A percentile compares a stretch with the other conserved stretches of the same genome.
phyloP scores from a whole-genome alignment of 2,888 invertebrate species.

The Imbricaverruca yamaguchii region DNA sequence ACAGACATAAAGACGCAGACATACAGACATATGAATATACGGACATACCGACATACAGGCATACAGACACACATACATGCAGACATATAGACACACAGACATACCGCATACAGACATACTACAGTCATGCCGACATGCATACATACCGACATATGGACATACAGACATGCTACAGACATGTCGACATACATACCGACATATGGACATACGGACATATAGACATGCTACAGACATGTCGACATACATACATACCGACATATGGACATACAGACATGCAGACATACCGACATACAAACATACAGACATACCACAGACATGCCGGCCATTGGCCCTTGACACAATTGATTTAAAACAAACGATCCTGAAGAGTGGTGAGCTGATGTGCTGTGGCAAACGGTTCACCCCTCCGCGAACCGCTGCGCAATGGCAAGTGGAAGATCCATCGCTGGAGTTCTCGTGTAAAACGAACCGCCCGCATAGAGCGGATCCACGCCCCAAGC shows the following conservation, averaged over 20 bases:
- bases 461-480: too few relatives aligned
- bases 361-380: too few relatives aligned
- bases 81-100: neutral
- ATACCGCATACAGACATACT: neutral
- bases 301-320: neutral
- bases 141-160: neutral
- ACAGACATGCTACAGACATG: neutral
- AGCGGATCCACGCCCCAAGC: too few relatives aligned
- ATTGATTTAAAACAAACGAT: too few relatives aligned
- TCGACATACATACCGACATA: neutral
- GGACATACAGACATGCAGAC: neutral
- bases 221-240: neutral
- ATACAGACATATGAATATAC: neutral
- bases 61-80: neutral
- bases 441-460: too few relatives aligned
- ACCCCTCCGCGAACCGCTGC: too few relatives aligned
- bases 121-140: neutral
- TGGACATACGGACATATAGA: neutral
- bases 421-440: too few relatives aligned
- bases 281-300: neutral
- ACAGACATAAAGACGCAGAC: neutral
- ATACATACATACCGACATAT: neutral
- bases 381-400: too few relatives aligned
- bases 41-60: neutral
- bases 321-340: too few relatives aligned